These are phyloP conservation scores for Dasypogon diadema DNA, from an alignment of 2,888 invertebrate genomes.

Conservation along the genomic window DNA sequence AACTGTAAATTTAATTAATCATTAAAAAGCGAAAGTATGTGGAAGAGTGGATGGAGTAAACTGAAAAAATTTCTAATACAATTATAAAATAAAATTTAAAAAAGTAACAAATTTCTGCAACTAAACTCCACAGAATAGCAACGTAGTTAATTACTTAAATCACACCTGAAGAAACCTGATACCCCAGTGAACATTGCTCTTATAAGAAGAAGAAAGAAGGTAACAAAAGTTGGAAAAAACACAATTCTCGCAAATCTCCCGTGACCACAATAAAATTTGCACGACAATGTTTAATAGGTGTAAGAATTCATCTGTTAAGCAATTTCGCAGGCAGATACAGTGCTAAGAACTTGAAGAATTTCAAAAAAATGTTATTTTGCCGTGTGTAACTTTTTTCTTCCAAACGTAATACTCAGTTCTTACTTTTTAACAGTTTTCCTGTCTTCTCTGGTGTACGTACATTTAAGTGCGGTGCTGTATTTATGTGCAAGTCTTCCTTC, in stretches of 20 bases:
- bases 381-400: conserved; percentile 5
- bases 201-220: not conserved
- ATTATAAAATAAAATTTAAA: not conserved
- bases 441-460: conserved; percentile 18
- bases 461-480: conserved; percentile 39
- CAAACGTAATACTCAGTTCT: conserved; percentile 21
- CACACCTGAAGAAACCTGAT: not conserved
- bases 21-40: too few relatives aligned
- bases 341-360: conserved; percentile 38
- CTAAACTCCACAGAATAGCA: too few relatives aligned
- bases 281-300: conserved; percentile 48
- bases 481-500: conserved; percentile 42
- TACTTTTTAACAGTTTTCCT: conserved; percentile 34
- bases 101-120: too few relatives aligned
- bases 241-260: not conserved
- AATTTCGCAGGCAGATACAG: conserved; percentile 24
- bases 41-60: too few relatives aligned
- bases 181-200: not conserved
- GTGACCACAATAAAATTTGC: conserved; percentile 38
- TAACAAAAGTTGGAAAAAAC: not conserved
- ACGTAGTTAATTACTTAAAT: not conserved
- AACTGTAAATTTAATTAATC: too few relatives aligned
- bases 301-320: conserved; percentile 51
- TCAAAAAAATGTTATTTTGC: conserved; percentile 36
- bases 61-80: not conserved